Evolutionary conservation across 37 sponge, comb jelly and placozoan species (phyloP).

Genomic region (Geodia barretti): DNA sequence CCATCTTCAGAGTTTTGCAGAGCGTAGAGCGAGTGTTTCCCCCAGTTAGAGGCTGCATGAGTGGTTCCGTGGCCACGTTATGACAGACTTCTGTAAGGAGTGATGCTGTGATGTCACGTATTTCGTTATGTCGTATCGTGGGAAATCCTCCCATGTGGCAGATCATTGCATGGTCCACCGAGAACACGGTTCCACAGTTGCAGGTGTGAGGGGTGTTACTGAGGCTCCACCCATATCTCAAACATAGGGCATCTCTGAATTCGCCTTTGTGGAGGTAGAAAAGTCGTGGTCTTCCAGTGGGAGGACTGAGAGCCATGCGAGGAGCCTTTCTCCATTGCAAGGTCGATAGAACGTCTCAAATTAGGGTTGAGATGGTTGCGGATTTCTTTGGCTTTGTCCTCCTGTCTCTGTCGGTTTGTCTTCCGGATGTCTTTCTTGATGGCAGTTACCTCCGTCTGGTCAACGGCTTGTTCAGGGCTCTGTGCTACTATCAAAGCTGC

Average conservation of each 20-base stretch:
- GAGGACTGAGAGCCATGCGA: constrained; percentile 22
- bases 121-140: constrained; percentile 37
- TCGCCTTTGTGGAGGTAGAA: constrained; percentile 20
- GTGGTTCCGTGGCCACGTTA: constrained; percentile 38
- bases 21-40: too few relatives aligned
- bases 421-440: constrained; percentile 13
- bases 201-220: not conserved
- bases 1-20: constrained; percentile 9
- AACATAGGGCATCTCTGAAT: constrained; percentile 7
- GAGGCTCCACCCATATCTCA: constrained; percentile 11
- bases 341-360: constrained; percentile 27
- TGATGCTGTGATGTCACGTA: constrained; percentile 39
- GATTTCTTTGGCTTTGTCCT: not conserved
- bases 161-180: constrained; percentile 26
- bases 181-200: constrained; percentile 23
- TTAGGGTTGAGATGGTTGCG: constrained; percentile 1
- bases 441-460: not conserved
- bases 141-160: constrained; percentile 33
- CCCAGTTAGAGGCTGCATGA: constrained; percentile 26
- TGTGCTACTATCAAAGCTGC: constrained; percentile 9
- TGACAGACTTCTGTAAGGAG: constrained; percentile 44
- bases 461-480: not conserved
- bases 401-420: constrained; percentile 8
- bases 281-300: constrained; percentile 7
- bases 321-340: constrained; percentile 22